Evolutionary conservation across 2,797 vertebrate genomes (phyloP).

Genomic region (Crax fasciolata): DNA sequence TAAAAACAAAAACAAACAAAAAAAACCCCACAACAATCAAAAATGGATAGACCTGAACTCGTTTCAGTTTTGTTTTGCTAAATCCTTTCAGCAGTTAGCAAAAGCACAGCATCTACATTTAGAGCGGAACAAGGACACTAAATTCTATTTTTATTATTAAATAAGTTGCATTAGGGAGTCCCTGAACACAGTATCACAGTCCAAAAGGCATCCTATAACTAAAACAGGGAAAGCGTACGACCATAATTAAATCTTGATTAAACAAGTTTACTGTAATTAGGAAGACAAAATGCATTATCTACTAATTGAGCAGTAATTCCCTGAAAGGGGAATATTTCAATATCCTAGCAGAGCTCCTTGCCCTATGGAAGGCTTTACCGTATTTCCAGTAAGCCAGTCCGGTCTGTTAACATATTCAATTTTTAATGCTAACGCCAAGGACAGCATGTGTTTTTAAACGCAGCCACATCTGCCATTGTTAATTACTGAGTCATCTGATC

Average conservation of each 20-base stretch:
- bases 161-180: not conserved
- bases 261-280: not conserved
- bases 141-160: not conserved
- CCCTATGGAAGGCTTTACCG: constrained; percentile 15
- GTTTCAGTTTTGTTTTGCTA: not conserved
- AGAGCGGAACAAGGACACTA: not conserved
- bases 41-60: not conserved
- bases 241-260: not conserved
- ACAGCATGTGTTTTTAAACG: constrained; percentile 46
- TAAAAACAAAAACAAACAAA: not conserved
- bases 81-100: not conserved
- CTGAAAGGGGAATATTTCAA: constrained; percentile 21
- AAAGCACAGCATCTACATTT: not conserved
- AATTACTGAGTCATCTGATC: constrained; percentile 45
- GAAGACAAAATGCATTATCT: not conserved
- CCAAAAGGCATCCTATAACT: not conserved
- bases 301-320: not conserved
- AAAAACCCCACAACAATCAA: not conserved
- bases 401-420: constrained; percentile 38
- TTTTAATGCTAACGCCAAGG: constrained; percentile 51
- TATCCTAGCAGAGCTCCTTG: not conserved
- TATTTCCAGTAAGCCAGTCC: constrained; percentile 35
- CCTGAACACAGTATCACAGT: not conserved
- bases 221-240: not conserved
- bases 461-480: constrained; percentile 60